Evolutionary conservation across 2,113 vertebrate genomes (phyloP).

Genomic region (Camelus bactrianus): DNA sequence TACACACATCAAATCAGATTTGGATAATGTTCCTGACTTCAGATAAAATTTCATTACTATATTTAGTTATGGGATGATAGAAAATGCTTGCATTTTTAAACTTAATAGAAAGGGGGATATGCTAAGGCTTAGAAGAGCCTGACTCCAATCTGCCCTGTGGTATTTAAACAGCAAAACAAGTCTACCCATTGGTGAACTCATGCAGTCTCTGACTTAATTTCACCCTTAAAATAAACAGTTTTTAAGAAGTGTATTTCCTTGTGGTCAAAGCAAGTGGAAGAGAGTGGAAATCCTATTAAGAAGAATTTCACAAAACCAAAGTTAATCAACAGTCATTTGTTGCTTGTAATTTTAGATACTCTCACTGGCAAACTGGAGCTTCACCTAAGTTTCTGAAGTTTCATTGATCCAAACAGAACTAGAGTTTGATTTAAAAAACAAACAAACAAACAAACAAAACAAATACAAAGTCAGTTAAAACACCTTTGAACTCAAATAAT

Average conservation of each 20-base stretch:
- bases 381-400: not conserved
- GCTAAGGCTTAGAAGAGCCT: constrained; percentile 56
- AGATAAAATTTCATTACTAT: constrained; percentile 85
- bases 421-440: not conserved
- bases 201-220: constrained; percentile 61
- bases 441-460: not conserved
- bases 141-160: not conserved
- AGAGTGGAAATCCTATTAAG: constrained; percentile 78
- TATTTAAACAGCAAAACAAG: not conserved
- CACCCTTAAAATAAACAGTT: constrained; percentile 81
- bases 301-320: constrained; percentile 60
- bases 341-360: constrained; percentile 56
- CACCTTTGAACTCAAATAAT: not conserved
- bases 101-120: constrained; percentile 78
- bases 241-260: constrained; percentile 75
- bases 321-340: constrained; percentile 79
- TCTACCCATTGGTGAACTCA: not conserved
- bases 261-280: constrained; percentile 79
- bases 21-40: constrained; percentile 82
- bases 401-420: not conserved
- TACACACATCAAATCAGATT: constrained; percentile 80
- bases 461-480: constrained; percentile 43
- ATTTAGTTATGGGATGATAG: constrained; percentile 82
- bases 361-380: not conserved
- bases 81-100: constrained; percentile 79